These are phyloP conservation scores for Catotricha subobsoleta DNA, from an alignment of 2,888 invertebrate species.

Conservation along the genomic window DNA sequence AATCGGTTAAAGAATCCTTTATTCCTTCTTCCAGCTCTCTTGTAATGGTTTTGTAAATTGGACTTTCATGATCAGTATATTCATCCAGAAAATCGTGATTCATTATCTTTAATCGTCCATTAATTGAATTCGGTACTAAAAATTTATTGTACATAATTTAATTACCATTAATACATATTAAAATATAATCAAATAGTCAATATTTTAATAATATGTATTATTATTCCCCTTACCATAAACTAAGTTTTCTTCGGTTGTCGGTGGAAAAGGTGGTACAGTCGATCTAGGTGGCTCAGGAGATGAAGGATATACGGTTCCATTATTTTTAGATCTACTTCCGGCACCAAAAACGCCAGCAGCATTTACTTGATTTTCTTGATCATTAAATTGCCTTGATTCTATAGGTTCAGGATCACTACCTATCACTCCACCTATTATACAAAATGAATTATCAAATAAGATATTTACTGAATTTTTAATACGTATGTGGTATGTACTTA, in stretches of 20 bases:
- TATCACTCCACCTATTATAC: constrained; percentile 43
- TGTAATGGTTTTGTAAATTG: constrained; percentile 42
- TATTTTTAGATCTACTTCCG: constrained; percentile 8
- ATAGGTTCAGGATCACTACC: constrained; percentile 42
- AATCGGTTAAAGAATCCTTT: constrained; percentile 34
- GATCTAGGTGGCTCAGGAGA: constrained; percentile 12
- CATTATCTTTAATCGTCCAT: constrained; percentile 48
- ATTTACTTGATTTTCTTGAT: constrained; percentile 29
- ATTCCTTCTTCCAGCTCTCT: constrained; percentile 39
- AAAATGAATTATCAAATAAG: not conserved
- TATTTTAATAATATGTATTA: not conserved
- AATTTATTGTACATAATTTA: constrained; percentile 14
- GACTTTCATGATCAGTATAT: constrained; percentile 40
- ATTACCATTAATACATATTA: not conserved
- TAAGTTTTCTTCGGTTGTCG: constrained; percentile 31
- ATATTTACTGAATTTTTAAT: not conserved
- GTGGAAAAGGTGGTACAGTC: constrained; percentile 13
- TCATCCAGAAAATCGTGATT: constrained; percentile 43
- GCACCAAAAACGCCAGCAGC: constrained; percentile 28
- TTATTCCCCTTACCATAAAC: constrained; percentile 40
- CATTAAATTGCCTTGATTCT: constrained; percentile 38
- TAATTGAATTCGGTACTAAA: constrained; percentile 49
- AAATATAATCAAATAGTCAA: constrained; percentile 9
- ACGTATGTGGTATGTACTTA: too few species aligned
- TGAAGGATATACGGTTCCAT: constrained; percentile 8